phyloP scores from a whole-genome alignment of 2,888 invertebrate genomes.

The Lottia gigantea region DNA sequence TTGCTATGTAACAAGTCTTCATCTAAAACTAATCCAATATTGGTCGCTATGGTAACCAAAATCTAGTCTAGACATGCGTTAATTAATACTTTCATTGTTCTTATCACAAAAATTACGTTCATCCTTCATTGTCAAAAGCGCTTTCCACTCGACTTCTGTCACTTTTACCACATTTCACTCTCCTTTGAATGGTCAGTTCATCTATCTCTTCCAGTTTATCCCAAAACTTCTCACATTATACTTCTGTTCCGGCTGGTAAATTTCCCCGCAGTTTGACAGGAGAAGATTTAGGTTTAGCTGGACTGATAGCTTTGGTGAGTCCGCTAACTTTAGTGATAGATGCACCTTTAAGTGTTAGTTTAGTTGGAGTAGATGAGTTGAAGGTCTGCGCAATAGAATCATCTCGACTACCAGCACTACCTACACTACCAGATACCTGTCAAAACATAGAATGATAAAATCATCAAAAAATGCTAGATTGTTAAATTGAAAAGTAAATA shows the following conservation, averaged over 20 bases:
- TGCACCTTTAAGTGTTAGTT: neutral
- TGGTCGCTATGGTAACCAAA: too few species aligned
- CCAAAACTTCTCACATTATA: neutral
- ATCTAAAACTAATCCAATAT: too few species aligned
- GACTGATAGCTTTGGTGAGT: slow-evolving; percentile 3
- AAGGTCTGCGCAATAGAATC: slow-evolving; percentile 24
- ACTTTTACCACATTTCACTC: too few species aligned
- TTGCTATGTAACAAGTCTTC: too few species aligned
- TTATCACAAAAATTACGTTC: too few species aligned
- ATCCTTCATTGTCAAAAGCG: too few species aligned
- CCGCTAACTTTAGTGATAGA: slow-evolving; percentile 3
- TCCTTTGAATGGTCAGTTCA: too few species aligned
- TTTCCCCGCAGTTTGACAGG: neutral
- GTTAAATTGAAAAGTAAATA: too few species aligned
- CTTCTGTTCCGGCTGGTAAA: slow-evolving; percentile 2
- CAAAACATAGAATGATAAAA: slow-evolving; percentile 18
- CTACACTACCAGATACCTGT: slow-evolving; percentile 57
- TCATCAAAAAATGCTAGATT: neutral
- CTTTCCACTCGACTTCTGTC: too few species aligned
- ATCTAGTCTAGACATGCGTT: too few species aligned
- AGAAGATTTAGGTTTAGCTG: neutral
- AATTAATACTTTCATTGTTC: too few species aligned
- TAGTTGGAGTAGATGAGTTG: neutral
- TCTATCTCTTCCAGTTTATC: too few species aligned
- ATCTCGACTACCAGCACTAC: slow-evolving; percentile 50